These are phyloP conservation scores for Bacillus rossius DNA, from an alignment of 1,140 invertebrate genomes.

Conservation along the genomic window DNA sequence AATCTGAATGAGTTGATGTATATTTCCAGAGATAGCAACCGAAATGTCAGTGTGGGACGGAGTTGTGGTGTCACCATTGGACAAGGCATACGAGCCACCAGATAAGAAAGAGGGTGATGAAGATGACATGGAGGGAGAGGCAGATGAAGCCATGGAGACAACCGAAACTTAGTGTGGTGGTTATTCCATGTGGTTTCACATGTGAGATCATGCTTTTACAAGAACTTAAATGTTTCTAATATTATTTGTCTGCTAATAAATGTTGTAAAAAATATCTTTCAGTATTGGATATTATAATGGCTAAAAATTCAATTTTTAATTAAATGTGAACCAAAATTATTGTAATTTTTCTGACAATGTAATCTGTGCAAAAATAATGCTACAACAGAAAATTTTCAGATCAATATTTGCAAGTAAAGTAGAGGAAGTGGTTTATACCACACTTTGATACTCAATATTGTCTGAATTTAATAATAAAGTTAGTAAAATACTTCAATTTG, in stretches of 20 bases:
- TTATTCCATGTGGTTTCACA: not conserved
- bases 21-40: conserved; percentile 54
- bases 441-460: too few relatives aligned
- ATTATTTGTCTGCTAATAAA: not conserved
- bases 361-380: too few relatives aligned
- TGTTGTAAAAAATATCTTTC: not conserved
- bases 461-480: too few relatives aligned
- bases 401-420: too few relatives aligned
- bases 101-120: conserved; percentile 53
- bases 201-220: too few relatives aligned
- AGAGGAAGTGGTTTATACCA: too few relatives aligned
- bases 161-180: conserved; percentile 15
- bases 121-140: conserved; percentile 46
- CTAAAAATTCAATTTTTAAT: too few relatives aligned
- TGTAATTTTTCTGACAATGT: too few relatives aligned
- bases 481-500: too few relatives aligned
- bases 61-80: conserved; percentile 87
- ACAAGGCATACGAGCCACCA: conserved; percentile 79
- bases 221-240: not conserved
- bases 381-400: too few relatives aligned
- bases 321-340: too few relatives aligned
- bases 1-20: not conserved
- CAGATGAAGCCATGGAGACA: conserved; percentile 33
- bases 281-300: not conserved
- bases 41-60: conserved; percentile 92